Conservation (phyloP, 30 jellyfish, hydroid and myxozoan species). For the Clytia hemisphaerica region DNA sequence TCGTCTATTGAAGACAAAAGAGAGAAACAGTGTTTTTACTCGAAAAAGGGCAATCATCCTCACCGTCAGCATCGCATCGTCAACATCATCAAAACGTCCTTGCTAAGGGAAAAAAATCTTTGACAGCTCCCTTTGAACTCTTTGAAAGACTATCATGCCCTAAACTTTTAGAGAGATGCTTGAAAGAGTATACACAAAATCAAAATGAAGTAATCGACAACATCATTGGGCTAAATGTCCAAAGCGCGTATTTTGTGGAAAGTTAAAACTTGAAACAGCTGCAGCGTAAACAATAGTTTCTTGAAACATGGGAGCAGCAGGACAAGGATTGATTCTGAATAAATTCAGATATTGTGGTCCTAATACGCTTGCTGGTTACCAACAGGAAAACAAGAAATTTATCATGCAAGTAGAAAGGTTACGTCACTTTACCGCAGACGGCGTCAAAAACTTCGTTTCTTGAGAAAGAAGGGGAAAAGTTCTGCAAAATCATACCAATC, state of each 20-base stretch:
- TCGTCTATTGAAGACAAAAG: background rate
- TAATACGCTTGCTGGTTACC: background rate
- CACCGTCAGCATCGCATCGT: background rate
- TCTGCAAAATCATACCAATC: background rate
- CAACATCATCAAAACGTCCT: constrained; percentile 1
- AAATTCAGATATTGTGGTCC: background rate
- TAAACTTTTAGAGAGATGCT: background rate
- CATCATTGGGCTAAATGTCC: background rate
- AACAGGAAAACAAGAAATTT: constrained; percentile 2
- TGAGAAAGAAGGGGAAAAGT: constrained; percentile 7
- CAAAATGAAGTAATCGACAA: too few species aligned
- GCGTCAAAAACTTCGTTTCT: background rate
- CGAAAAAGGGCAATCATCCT: background rate
- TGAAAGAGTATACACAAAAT: too few species aligned
- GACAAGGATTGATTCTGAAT: constrained; percentile 5
- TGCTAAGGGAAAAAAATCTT: constrained; percentile 1
- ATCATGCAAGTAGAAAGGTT: constrained; percentile 11
- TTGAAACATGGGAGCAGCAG: background rate
- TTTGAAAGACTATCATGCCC: background rate
- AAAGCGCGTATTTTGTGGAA: background rate
- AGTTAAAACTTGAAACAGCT: background rate
- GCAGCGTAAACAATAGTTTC: background rate
- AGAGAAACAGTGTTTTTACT: background rate
- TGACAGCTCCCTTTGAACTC: background rate
- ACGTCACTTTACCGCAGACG: constrained; percentile 4